These are phyloP conservation scores for Brienomyrus brachyistius DNA, from an alignment of 2,113 vertebrate genomes.

Conservation along the genomic window DNA sequence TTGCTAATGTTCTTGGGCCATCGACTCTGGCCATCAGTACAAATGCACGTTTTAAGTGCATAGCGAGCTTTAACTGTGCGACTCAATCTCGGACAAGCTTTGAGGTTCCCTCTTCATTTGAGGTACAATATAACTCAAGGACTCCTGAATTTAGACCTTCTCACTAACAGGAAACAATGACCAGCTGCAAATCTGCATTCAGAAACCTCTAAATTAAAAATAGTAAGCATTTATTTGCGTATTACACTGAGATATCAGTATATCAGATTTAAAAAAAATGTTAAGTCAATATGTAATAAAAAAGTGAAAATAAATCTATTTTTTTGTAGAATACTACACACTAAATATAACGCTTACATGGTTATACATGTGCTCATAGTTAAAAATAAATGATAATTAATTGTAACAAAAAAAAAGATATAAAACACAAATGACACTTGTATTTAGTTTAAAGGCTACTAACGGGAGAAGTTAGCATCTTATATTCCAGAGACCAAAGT, in stretches of 20 bases:
- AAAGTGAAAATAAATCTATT: neutral
- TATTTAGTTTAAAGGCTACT: neutral
- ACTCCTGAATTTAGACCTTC: neutral
- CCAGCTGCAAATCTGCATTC: neutral
- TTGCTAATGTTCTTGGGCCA: conserved; percentile 33
- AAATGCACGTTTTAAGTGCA: conserved; percentile 24
- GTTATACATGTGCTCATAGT: neutral
- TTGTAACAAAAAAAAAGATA: neutral
- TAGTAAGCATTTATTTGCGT: neutral
- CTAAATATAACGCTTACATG: neutral
- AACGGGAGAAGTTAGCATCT: neutral
- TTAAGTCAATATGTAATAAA: neutral
- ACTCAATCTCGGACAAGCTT: neutral
- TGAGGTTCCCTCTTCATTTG: neutral
- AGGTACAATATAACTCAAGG: neutral
- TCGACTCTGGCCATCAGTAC: conserved; percentile 25
- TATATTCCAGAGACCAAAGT: neutral
- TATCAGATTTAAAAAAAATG: neutral
- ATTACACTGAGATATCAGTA: neutral
- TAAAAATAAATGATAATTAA: neutral
- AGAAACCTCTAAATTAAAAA: neutral
- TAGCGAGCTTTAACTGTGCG: conserved; percentile 15
- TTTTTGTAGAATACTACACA: neutral
- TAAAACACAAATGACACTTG: neutral
- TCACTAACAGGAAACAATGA: neutral